Conservation (phyloP, 2,113 vertebrate genomes). For the Brachypodius melanocephalos region DNA sequence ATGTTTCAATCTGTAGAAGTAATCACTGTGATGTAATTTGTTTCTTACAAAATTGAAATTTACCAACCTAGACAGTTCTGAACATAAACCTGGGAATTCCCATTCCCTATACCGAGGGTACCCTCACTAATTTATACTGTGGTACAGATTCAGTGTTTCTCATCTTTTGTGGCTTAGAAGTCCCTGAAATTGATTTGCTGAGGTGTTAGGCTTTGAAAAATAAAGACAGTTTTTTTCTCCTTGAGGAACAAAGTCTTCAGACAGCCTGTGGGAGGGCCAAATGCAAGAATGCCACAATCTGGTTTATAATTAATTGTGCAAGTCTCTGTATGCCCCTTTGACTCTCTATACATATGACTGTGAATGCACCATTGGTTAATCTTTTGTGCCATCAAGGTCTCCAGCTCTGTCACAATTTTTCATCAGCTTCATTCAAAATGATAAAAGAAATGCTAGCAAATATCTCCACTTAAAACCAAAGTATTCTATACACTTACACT, state of each 20-base stretch:
- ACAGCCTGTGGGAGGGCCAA: not conserved
- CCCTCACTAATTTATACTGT: not conserved
- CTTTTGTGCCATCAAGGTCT: not conserved
- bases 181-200: not conserved
- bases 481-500: not conserved
- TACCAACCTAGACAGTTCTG: not conserved
- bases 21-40: not conserved
- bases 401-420: not conserved
- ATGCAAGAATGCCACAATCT: not conserved
- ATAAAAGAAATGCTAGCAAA: not conserved
- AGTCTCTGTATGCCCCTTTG: not conserved
- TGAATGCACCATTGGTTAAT: not conserved
- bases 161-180: not conserved
- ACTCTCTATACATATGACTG: not conserved
- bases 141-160: not conserved
- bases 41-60: not conserved
- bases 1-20: not conserved
- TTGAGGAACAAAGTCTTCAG: not conserved
- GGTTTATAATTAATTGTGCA: not conserved
- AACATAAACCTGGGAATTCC: not conserved
- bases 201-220: not conserved
- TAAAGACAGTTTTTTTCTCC: not conserved
- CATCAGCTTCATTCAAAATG: not conserved
- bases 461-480: not conserved
- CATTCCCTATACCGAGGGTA: not conserved